A percentile compares a stretch with the other conserved stretches of the same genome.
These are phyloP conservation scores for Chesias legatella DNA, from an alignment of 2,888 invertebrate species.

Conservation along the genomic window DNA sequence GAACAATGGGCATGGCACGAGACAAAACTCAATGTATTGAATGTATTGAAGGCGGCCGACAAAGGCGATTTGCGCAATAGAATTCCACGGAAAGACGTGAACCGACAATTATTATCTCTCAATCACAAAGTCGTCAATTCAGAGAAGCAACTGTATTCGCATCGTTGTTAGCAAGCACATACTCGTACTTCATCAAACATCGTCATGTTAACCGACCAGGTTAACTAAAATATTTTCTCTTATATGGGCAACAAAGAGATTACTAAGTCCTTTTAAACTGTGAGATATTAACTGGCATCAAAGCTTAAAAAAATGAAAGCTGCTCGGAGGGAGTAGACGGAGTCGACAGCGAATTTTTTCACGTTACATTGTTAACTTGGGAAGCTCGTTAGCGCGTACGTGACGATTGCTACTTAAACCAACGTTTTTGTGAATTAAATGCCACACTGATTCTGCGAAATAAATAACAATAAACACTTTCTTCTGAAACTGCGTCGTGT, in stretches of 20 bases:
- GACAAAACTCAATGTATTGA: slow-evolving; percentile 69
- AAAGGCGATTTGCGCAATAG: slow-evolving; percentile 77
- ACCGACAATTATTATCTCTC: slow-evolving; percentile 76
- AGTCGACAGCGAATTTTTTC: slow-evolving; percentile 60
- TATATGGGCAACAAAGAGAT: neutral
- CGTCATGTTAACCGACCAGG: slow-evolving; percentile 6
- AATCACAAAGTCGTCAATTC: slow-evolving; percentile 69
- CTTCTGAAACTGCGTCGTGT: slow-evolving; percentile 21
- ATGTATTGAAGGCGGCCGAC: slow-evolving; percentile 70
- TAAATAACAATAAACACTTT: slow-evolving; percentile 20
- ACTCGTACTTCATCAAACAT: slow-evolving; percentile 7
- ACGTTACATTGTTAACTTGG: slow-evolving; percentile 72
- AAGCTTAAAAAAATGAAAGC: slow-evolving; percentile 17
- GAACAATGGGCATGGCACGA: slow-evolving; percentile 75
- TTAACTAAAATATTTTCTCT: slow-evolving; percentile 2
- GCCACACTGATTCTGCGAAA: slow-evolving; percentile 46
- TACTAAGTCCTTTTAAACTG: neutral
- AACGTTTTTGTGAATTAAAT: slow-evolving; percentile 64
- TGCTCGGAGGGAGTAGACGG: slow-evolving; percentile 20
- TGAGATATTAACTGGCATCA: slow-evolving; percentile 12
- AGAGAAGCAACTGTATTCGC: slow-evolving; percentile 51
- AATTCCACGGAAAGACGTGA: slow-evolving; percentile 76
- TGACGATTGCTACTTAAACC: slow-evolving; percentile 69
- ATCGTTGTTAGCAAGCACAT: slow-evolving; percentile 29
- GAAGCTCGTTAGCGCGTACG: slow-evolving; percentile 74